phyloP scores from a whole-genome alignment of 2,888 invertebrate genomes.

The Ormyrus rosae region DNA sequence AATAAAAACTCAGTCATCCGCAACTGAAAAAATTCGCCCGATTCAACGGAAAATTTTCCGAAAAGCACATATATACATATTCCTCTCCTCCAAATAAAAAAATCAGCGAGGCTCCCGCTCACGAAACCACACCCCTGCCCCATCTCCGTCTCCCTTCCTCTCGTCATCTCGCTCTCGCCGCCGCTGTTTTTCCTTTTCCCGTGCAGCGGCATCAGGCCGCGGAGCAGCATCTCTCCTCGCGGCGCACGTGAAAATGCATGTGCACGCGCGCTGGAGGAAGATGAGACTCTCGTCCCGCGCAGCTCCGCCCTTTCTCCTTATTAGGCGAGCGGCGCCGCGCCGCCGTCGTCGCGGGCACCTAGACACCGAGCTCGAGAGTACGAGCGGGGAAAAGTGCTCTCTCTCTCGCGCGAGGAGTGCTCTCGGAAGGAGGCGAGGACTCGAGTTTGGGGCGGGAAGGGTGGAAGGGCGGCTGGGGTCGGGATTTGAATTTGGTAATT shows the following conservation, averaged over 20 bases:
- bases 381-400: not conserved
- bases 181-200: not conserved
- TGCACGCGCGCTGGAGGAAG: slow-evolving; percentile 7
- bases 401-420: too few species aligned
- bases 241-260: slow-evolving; percentile 18
- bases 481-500: too few species aligned
- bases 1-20: too few species aligned
- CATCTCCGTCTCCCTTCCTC: not conserved
- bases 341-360: not conserved
- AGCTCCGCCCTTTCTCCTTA: slow-evolving; percentile 22
- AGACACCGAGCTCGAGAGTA: not conserved
- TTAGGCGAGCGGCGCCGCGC: slow-evolving; percentile 19
- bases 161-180: not conserved
- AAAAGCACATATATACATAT: too few species aligned
- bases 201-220: not conserved
- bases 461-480: too few species aligned
- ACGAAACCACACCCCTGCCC: too few species aligned
- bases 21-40: too few species aligned
- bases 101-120: too few species aligned
- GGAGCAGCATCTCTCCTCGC: not conserved
- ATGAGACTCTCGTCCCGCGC: not conserved
- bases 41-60: too few species aligned
- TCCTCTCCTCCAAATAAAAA: too few species aligned
- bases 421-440: too few species aligned
- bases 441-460: too few species aligned